phyloP scores from a whole-genome alignment of 2,888 invertebrate genomes.

The Anoncus sp. region DNA sequence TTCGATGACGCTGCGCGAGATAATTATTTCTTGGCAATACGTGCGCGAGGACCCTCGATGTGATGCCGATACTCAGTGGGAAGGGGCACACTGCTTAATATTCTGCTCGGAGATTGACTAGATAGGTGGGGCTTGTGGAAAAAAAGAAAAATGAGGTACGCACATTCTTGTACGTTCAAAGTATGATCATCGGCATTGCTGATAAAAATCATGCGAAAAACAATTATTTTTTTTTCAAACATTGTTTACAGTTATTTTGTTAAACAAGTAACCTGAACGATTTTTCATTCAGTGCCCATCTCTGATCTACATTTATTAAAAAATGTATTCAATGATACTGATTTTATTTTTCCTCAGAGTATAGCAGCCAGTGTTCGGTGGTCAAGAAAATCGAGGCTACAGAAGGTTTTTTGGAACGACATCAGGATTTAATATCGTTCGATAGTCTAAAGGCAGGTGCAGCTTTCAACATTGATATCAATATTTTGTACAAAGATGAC shows the following conservation, averaged over 20 bases:
- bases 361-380: slow-evolving; percentile 83
- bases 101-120: slow-evolving; percentile 19
- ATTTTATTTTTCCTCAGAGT: slow-evolving; percentile 79
- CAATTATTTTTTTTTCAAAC: background rate
- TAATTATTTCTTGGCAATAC: slow-evolving; percentile 72
- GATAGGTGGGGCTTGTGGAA: slow-evolving; percentile 2
- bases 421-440: slow-evolving; percentile 84
- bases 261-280: slow-evolving; percentile 3
- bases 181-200: background rate
- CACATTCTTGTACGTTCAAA: background rate
- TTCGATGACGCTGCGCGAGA: slow-evolving; percentile 77
- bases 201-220: background rate
- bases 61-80: slow-evolving; percentile 19
- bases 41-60: slow-evolving; percentile 35
- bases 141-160: background rate
- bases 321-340: background rate
- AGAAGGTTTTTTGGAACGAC: slow-evolving; percentile 85
- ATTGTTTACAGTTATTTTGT: too few species aligned
- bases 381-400: slow-evolving; percentile 84
- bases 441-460: slow-evolving; percentile 86
- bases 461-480: slow-evolving; percentile 86
- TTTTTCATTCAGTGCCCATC: too few species aligned
- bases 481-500: slow-evolving; percentile 85
- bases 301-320: background rate
- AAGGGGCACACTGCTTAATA: slow-evolving; percentile 14